Evolutionary conservation across 2,113 vertebrate genomes (phyloP).

Genomic region (Microcebus griseorufus): DNA sequence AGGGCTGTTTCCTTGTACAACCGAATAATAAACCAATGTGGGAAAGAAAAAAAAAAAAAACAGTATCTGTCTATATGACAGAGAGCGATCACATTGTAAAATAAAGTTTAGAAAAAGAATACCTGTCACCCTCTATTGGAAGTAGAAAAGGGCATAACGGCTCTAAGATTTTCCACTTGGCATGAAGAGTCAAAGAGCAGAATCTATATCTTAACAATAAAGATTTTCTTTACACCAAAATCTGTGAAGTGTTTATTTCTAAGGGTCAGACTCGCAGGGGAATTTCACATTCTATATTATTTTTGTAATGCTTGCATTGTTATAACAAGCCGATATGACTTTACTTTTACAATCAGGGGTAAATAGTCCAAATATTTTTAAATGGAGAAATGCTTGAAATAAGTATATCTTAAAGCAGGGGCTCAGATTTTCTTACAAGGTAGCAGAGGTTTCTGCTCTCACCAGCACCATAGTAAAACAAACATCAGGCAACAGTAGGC

Average conservation of each 20-base stretch:
- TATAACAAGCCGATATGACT: not conserved
- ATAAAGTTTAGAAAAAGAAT: not conserved
- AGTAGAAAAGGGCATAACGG: not conserved
- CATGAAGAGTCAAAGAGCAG: conserved; percentile 23
- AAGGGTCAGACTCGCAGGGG: not conserved
- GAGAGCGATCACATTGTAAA: not conserved
- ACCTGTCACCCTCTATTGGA: not conserved
- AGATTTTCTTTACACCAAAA: not conserved
- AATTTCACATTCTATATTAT: not conserved
- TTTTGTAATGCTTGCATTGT: conserved; percentile 18
- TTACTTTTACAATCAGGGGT: not conserved
- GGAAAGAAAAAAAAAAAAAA: not conserved
- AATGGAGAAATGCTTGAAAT: conserved; percentile 4
- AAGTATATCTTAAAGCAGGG: conserved; percentile 38
- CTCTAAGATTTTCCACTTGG: not conserved
- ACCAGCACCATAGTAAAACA: not conserved
- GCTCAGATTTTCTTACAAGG: conserved; percentile 25
- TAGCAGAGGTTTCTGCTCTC: conserved; percentile 43
- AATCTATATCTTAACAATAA: conserved; percentile 23
- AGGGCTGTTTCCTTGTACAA: not conserved
- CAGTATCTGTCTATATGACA: not conserved
- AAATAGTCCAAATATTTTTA: not conserved
- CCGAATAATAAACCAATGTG: not conserved
- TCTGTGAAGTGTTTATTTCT: not conserved
- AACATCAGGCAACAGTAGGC: not conserved